Percentiles rank a stretch among this genome's conserved stretches.
phyloP scores from a whole-genome alignment of 2,888 invertebrate species.

The Adelognathus sp. region DNA sequence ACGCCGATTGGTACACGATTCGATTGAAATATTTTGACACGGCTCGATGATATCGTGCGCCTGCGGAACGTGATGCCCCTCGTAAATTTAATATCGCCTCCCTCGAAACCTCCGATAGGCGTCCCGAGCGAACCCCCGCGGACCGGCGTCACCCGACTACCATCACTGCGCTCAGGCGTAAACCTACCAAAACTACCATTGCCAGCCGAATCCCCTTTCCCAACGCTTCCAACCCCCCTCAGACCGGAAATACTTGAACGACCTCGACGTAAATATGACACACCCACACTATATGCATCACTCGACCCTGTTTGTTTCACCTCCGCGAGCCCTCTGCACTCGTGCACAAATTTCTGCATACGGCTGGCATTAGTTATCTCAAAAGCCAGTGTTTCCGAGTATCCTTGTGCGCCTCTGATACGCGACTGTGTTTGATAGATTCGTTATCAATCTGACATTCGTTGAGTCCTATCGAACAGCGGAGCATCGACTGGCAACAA shows the following conservation, averaged over 20 bases:
- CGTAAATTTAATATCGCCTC: constrained; percentile 62
- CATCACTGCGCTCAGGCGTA: neutral
- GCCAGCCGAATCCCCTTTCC: constrained; percentile 6
- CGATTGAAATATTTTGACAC: constrained; percentile 63
- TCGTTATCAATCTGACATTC: constrained; percentile 56
- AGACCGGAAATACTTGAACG: constrained; percentile 43
- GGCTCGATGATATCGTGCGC: constrained; percentile 53
- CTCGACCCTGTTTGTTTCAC: neutral
- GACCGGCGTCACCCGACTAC: neutral
- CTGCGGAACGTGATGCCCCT: constrained; percentile 44
- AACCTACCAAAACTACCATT: constrained; percentile 2
- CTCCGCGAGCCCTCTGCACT: neutral
- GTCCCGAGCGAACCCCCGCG: neutral
- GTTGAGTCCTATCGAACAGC: constrained; percentile 47
- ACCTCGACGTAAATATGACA: constrained; percentile 45
- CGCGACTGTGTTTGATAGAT: constrained; percentile 47
- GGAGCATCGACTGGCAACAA: constrained; percentile 28
- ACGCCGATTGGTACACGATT: constrained; percentile 47
- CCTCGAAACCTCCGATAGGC: constrained; percentile 45
- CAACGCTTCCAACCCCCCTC: neutral
- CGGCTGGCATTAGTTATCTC: constrained; percentile 8
- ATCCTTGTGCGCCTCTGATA: constrained; percentile 22
- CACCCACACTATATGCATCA: constrained; percentile 23
- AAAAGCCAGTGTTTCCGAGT: neutral
- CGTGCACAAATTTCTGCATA: neutral